Evolutionary conservation across 2,888 invertebrate genomes (phyloP), one percentile per base, ranked within the genome.

Genomic region (Sclerodermus sp.): DNA sequence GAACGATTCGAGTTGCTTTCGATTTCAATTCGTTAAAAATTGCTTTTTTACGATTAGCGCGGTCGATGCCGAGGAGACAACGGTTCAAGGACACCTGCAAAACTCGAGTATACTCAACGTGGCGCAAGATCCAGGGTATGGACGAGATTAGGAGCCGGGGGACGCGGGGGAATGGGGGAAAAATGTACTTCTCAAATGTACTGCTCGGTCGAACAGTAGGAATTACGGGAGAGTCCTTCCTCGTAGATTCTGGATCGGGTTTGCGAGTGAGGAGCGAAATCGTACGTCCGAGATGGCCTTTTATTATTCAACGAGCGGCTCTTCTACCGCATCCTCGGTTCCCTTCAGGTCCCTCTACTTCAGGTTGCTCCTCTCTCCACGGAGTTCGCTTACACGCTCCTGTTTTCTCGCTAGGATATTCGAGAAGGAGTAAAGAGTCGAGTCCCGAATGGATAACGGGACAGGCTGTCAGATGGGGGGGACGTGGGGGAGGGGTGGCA

Each of bases 291-390:
- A 30, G 55, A 58, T 57, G 54, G 50, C 53, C 49, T 54, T 67
- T 63, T 66, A 64, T 68, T 71, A 70, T 68, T 68, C 67, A 68
- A 57, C 62, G 56, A 46, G 58, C 58, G 47, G 45, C 54, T 52
- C 53, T 55, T 51, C 40, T 45, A 34, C 55, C 40, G 49, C 47
- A 38, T 54, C 44, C 41, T 42, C 51, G 32, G 39, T 42, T 38
- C 51, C 45, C 40, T 50, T 45, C n/a, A n/a, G n/a, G n/a, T n/a
- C n/a, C n/a, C n/a, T n/a, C n/a, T n/a, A n/a, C n/a, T 14, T 14
- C 47, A 18, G 43, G 47, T 55, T 53, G 49, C 57, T 48, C 49
- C 41, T 47, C 49, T 49, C 46, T 53, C 49, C 47, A 23, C 23
- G 23, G 8, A n/a, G n/a, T n/a, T 49, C 54, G 47, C 46, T 50